Base-by-base conservation (phyloP, 2,888 invertebrate genomes). In the Physocephala rufipes region DNA sequence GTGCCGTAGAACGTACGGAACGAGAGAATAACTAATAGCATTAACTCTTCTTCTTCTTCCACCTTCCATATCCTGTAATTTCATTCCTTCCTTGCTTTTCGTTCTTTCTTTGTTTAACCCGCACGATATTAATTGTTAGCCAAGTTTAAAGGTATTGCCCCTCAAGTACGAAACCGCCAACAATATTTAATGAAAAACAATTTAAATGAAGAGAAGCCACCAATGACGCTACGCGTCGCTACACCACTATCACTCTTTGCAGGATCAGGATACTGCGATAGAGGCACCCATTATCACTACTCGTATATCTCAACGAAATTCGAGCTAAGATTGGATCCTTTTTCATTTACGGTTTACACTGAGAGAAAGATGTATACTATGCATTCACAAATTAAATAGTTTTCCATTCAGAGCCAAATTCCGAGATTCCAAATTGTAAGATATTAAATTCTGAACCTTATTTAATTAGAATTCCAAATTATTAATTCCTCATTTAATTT, bases 141-240 rank as follows among this genome's bases (percentile, higher is more conserved):
- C 82, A 80, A 80, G 81, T 78, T 82, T 76, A 83, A 82, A 84
- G 82, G 83, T 82, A 84, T 84, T 78, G 81, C 79, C 81, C 79
- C 76, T 81, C 84, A 83, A 80, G 79, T 77, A 77, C 76, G 77
- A 78, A 82, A 82, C 84, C 84, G 76, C 83, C 77, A 80, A 81
- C 82, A 80, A 84, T 84, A 82, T 84, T 82, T 84, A 71, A 71
- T 53, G 62, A 45, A 63, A 72, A 72, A 70, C 70, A 66, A 72
- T 73, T 63, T 67, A 70, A 72, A 67, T 68, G 28, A 63, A 66
- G 58, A 58, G 19, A n/a, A 4, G 15, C 19, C 63, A 65, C 51
- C 45, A 61, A 45, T 58, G 66, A 69, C 55, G 68, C 7, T 26
- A 65, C 43, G 67, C 55, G 58, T 66, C 55, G 45, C 43, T 26